Evolutionary conservation across 2,888 invertebrate genomes (phyloP).

Genomic region (Escarpia spicata): DNA sequence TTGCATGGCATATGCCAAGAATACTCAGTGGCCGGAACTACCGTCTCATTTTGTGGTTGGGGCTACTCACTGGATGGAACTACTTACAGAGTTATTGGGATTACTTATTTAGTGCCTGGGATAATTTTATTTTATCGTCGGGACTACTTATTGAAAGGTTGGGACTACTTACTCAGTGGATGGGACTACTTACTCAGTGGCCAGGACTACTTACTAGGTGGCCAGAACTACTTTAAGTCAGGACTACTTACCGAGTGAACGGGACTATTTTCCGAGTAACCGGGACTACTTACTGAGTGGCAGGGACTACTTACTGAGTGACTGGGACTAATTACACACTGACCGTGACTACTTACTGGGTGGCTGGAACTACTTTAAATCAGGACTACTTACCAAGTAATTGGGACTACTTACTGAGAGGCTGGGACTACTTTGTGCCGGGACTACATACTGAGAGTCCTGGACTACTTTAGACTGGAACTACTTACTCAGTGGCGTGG

Average conservation of each 20-base stretch:
- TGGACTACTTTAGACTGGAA: neutral
- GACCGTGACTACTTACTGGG: neutral
- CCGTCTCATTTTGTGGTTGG: no score
- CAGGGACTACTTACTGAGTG: neutral
- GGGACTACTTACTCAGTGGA: neutral
- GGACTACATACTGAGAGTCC: neutral
- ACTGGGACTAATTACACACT: neutral
- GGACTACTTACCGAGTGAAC: neutral
- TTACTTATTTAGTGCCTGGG: no score
- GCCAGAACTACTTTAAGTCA: neutral
- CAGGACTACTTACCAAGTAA: neutral
- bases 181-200: neutral
- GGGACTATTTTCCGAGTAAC: neutral
- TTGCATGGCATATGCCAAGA: no score
- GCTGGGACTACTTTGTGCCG: neutral
- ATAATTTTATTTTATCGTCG: no score
- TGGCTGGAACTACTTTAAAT: neutral
- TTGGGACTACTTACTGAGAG: neutral
- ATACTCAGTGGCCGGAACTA: no score
- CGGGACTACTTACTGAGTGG: neutral
- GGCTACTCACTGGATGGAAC: no score
- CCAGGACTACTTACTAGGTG: neutral
- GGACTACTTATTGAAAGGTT: neutral
- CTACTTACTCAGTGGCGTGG: slow-evolving; percentile 78
- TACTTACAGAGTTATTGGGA: no score